phyloP scores from a whole-genome alignment of 2,113 vertebrate genomes.

The Tragelaphus strepsiceros region DNA sequence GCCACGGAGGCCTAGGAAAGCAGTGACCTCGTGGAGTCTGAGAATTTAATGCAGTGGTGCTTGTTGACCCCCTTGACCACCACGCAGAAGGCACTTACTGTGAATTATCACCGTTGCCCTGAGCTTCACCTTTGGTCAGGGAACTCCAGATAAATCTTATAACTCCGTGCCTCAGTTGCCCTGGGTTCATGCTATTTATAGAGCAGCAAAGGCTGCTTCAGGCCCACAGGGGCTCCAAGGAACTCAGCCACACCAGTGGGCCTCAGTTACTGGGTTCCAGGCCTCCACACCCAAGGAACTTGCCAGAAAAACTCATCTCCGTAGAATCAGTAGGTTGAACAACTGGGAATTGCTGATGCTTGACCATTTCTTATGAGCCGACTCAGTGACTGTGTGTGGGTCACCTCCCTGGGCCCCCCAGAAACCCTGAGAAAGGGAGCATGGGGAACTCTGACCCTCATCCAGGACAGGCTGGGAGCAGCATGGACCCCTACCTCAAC shows the following conservation, averaged over 20 bases:
- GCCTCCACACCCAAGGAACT: accelerated
- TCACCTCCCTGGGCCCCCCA: neutral
- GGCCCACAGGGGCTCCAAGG: neutral
- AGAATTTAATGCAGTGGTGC: neutral
- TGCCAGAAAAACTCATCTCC: accelerated
- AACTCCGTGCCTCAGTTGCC: neutral
- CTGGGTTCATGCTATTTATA: accelerated
- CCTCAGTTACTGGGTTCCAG: neutral
- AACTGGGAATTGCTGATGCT: accelerated
- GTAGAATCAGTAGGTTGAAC: neutral
- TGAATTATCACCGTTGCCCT: neutral
- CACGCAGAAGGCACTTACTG: accelerated
- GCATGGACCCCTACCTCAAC: accelerated
- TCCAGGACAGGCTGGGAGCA: neutral
- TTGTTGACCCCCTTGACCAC: accelerated
- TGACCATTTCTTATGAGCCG: neutral
- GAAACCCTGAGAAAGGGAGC: neutral
- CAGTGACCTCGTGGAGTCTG: neutral
- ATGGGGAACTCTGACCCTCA: accelerated
- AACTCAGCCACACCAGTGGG: accelerated
- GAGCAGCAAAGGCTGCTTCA: neutral
- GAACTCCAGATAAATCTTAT: neutral
- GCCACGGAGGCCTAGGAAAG: accelerated
- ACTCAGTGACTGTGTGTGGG: neutral
- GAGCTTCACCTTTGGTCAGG: neutral